These are phyloP conservation scores for Labeo catla DNA, from an alignment of 2,113 vertebrate species.

Conservation along the genomic window DNA sequence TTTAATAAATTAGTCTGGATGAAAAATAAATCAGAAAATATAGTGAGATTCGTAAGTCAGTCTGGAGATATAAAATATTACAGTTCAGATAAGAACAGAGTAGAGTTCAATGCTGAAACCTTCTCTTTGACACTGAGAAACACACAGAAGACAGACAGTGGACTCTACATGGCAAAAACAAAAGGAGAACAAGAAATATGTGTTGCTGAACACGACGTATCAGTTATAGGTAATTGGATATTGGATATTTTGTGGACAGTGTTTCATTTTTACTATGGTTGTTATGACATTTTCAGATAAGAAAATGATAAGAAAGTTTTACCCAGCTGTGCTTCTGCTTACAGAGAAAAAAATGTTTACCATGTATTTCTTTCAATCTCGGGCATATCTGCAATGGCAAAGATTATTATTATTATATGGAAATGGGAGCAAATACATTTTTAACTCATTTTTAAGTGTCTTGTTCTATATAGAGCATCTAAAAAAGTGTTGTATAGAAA, in stretches of 20 bases:
- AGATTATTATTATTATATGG: not conserved
- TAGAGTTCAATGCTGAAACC: not conserved
- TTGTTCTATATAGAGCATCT: not conserved
- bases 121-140: slow-evolving; percentile 36
- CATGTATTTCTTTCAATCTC: not conserved
- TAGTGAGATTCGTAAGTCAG: not conserved
- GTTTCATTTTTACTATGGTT: no score
- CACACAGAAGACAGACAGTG: slow-evolving; percentile 44
- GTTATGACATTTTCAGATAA: no score
- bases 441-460: not conserved
- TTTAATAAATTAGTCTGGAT: not conserved
- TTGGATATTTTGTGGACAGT: no score
- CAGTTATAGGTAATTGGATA: slow-evolving; percentile 40
- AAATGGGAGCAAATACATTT: not conserved
- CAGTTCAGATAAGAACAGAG: not conserved
- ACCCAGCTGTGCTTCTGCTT: not conserved
- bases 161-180: slow-evolving; percentile 28
- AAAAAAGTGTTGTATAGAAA: not conserved
- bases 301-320: no score
- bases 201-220: not conserved
- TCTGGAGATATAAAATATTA: accelerated
- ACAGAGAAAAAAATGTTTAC: not conserved
- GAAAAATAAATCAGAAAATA: not conserved
- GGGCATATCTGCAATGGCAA: not conserved
- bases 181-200: accelerated